Base-by-base conservation (phyloP, 37 sponge, comb jelly and placozoan genomes). In the Axinella damicornis region DNA sequence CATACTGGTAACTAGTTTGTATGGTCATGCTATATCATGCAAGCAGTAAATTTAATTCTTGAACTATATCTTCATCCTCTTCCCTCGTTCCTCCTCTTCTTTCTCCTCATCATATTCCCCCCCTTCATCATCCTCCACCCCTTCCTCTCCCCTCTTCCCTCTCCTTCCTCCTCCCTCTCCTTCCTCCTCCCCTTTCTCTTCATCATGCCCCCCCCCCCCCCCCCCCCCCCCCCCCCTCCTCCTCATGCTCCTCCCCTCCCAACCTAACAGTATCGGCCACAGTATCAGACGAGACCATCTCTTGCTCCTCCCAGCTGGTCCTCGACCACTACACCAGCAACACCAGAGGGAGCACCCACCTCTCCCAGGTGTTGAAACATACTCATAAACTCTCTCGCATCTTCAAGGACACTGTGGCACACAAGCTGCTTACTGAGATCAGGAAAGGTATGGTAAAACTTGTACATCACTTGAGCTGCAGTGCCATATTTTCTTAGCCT, bases 1-100 rank as follows among this genome's bases (percentile, higher is more conserved):
- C 9, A 46, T n/a, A n/a, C n/a, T n/a, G n/a, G n/a, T n/a, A n/a
- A n/a, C n/a, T n/a, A n/a, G n/a, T n/a, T n/a, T n/a, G n/a, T n/a
- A n/a, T n/a, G n/a, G n/a, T n/a, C n/a, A n/a, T n/a, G n/a, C n/a
- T n/a, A n/a, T n/a, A n/a, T n/a, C n/a, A n/a, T n/a, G n/a, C n/a
- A n/a, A n/a, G n/a, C n/a, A n/a, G n/a, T n/a, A n/a, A n/a, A n/a
- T n/a, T n/a, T n/a, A n/a, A n/a, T n/a, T n/a, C n/a, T n/a, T n/a
- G 9, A 46, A 12, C 9, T 46, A 12, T 46, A 4, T 9, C 46
- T 46, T 46, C 46, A 46, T 9, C 25, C 81, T 68, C 73, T 71
- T 52, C 57, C 64, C 71, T 56, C 67, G 36, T 46, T 69, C 67
- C 56, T 16, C 81, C 46, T 57, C 67, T 69, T 24, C 69, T 72